A percentile compares a stretch with the other conserved stretches of the same genome.
Evolutionary conservation across 2,888 invertebrate genomes (phyloP).

Genomic region (Diloba caeruleocephala): DNA sequence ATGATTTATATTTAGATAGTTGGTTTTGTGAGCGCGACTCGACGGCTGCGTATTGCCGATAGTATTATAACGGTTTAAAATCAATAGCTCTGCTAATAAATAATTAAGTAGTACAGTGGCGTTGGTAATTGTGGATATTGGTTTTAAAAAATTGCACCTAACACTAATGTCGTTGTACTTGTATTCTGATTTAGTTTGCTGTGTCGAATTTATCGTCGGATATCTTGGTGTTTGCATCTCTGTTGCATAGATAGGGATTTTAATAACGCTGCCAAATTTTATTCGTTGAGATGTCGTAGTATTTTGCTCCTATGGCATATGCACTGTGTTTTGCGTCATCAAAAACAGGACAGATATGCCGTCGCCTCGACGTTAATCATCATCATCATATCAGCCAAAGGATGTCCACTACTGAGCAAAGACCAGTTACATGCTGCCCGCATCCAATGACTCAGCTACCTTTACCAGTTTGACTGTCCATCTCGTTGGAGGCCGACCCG

Average conservation of each 20-base stretch:
- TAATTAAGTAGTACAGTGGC: slow-evolving; percentile 5
- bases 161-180: not conserved
- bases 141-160: not conserved
- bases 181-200: not conserved
- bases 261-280: too few species aligned
- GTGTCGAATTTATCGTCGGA: not conserved
- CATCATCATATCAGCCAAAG: too few species aligned
- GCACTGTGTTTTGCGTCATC: too few species aligned
- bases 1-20: slow-evolving; percentile 52
- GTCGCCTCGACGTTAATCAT: too few species aligned
- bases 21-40: slow-evolving; percentile 35
- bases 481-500: too few species aligned
- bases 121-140: slow-evolving; percentile 20
- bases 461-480: too few species aligned
- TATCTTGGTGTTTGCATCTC: not conserved
- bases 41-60: slow-evolving; percentile 18
- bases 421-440: too few species aligned
- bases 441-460: too few species aligned
- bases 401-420: too few species aligned
- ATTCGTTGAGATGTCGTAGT: too few species aligned
- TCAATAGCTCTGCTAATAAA: slow-evolving; percentile 8
- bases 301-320: too few species aligned
- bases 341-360: too few species aligned
- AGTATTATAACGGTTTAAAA: slow-evolving; percentile 25
- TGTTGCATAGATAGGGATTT: not conserved